Evolutionary conservation across 1,140 invertebrate species (phyloP).

Genomic region (Holcopasites calliopsidis): DNA sequence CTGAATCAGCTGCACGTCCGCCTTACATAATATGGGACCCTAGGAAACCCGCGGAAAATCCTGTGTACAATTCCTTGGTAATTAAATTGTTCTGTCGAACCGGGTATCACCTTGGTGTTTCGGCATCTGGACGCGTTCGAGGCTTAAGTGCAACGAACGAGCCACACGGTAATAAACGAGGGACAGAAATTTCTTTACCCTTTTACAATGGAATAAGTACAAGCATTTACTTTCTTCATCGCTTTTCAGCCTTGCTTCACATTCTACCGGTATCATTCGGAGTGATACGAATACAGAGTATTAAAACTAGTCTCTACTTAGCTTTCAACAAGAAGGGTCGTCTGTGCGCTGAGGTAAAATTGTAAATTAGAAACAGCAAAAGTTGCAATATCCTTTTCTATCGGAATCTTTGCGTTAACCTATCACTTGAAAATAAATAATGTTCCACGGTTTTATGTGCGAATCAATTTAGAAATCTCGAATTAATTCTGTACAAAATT

Average conservation of each 20-base stretch:
- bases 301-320: conserved; percentile 81
- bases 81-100: conserved; percentile 82
- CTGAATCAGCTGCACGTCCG: conserved; percentile 16
- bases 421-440: too few species aligned
- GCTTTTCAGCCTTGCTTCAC: conserved; percentile 80
- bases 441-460: too few species aligned
- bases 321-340: conserved; percentile 83
- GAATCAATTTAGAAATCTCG: too few species aligned
- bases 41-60: conserved; percentile 61
- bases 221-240: neutral
- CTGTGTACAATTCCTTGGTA: conserved; percentile 66
- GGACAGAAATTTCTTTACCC: neutral
- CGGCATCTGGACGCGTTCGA: conserved; percentile 79
- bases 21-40: conserved; percentile 69
- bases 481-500: too few species aligned
- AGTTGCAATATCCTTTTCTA: too few species aligned
- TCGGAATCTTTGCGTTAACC: too few species aligned
- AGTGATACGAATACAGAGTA: conserved; percentile 81
- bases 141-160: conserved; percentile 80
- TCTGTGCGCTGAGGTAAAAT: conserved; percentile 82
- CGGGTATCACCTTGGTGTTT: conserved; percentile 81
- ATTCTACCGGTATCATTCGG: conserved; percentile 78
- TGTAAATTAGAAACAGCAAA: too few species aligned
- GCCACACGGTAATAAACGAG: conserved; percentile 76
- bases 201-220: neutral